Conservation (phyloP, 2,113 vertebrate genomes). For the Coptodon rendalli region DNA sequence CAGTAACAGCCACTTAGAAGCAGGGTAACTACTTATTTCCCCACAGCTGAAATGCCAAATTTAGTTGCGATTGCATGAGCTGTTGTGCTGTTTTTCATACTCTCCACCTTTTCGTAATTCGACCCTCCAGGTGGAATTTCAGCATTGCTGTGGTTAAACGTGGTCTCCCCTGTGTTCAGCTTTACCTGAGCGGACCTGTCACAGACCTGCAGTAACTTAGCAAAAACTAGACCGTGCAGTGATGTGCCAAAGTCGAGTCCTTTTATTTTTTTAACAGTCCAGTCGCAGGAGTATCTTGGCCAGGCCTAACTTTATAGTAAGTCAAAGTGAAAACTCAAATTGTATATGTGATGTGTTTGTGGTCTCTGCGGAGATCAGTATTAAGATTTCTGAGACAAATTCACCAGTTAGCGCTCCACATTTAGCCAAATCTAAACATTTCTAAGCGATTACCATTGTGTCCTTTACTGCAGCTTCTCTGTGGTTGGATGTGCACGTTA, state of each 20-base stretch:
- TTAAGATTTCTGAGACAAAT: slow-evolving; percentile 17
- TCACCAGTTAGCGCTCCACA: neutral
- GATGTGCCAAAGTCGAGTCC: slow-evolving; percentile 59
- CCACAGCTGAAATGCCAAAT: slow-evolving; percentile 56
- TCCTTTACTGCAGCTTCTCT: slow-evolving; percentile 8
- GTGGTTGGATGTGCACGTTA: neutral
- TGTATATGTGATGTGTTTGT: neutral
- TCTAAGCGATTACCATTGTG: slow-evolving; percentile 3
- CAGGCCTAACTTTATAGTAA: neutral
- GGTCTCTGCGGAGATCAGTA: slow-evolving; percentile 36
- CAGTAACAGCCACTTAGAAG: slow-evolving; percentile 19
- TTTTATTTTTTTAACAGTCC: neutral
- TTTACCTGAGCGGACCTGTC: neutral
- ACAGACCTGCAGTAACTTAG: neutral
- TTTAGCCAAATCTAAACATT: slow-evolving; percentile 5
- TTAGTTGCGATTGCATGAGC: slow-evolving; percentile 6
- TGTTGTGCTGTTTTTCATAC: neutral
- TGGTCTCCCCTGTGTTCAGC: neutral
- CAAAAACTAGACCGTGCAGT: slow-evolving; percentile 11
- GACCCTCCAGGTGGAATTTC: neutral
- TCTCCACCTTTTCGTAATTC: neutral
- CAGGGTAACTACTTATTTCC: slow-evolving; percentile 30
- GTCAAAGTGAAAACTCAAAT: neutral
- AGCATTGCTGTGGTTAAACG: neutral
- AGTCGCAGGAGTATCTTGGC: slow-evolving; percentile 2